Conservation (phyloP, 1,140 invertebrate genomes). For the Scaptomyza pallida region DNA sequence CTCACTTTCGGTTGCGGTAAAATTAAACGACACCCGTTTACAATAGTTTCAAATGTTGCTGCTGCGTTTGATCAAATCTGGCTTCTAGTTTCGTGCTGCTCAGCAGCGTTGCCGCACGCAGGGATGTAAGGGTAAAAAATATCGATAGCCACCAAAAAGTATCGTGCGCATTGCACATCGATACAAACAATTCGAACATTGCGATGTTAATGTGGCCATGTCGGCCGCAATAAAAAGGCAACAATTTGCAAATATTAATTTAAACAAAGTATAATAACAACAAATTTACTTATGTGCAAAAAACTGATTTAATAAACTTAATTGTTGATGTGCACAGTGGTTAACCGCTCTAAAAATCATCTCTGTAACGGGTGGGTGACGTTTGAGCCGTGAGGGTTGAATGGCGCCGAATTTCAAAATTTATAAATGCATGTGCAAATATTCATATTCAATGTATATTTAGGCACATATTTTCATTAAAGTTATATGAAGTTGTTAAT, state of each 20-base stretch:
- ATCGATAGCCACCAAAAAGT: constrained; percentile 39
- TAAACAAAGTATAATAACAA: no score
- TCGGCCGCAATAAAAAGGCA: not conserved
- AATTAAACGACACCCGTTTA: constrained; percentile 19
- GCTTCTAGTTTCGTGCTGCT: constrained; percentile 39
- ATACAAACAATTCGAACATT: not conserved
- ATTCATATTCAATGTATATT: not conserved
- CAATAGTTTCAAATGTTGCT: constrained; percentile 35
- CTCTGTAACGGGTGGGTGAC: not conserved
- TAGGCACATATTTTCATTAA: no score
- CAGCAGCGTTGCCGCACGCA: constrained; percentile 46
- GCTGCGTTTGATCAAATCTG: constrained; percentile 46
- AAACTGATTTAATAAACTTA: not conserved
- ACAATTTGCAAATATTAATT: constrained; percentile 16
- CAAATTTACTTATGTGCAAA: not conserved
- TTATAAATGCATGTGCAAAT: not conserved
- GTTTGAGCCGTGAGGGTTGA: not conserved
- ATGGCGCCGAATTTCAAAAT: constrained; percentile 6
- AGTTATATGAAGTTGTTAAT: no score
- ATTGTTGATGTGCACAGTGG: not conserved
- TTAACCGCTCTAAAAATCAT: not conserved
- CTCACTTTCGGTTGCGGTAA: constrained; percentile 21
- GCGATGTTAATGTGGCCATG: constrained; percentile 36
- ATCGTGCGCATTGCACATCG: constrained; percentile 22
- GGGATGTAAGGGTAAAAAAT: constrained; percentile 46